Evolutionary conservation across 2,113 vertebrate species (phyloP).

Genomic region (Phyllostomus discolor): DNA sequence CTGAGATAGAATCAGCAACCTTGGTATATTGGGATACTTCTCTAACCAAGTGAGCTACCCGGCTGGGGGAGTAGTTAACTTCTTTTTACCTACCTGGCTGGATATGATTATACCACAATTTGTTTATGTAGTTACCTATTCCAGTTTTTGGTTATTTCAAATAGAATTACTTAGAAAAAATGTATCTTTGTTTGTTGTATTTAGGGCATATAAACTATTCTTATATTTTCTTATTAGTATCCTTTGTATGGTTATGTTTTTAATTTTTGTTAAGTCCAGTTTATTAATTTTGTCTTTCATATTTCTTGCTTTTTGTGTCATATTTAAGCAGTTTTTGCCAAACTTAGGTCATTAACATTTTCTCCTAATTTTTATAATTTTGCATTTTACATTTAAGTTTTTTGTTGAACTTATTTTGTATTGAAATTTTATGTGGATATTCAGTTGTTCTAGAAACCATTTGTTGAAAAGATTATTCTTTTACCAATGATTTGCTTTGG

Average conservation of each 20-base stretch:
- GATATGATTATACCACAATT: neutral
- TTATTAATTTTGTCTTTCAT: neutral
- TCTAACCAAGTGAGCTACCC: too few relatives aligned
- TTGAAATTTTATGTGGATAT: neutral
- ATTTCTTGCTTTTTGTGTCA: neutral
- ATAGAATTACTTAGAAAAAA: neutral
- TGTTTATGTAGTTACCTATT: neutral
- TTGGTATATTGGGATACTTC: too few relatives aligned
- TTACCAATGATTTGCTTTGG: neutral
- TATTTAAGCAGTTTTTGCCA: slow-evolving; percentile 5
- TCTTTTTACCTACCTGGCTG: neutral
- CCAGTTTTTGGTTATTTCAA: neutral
- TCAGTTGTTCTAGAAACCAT: neutral
- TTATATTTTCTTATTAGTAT: neutral
- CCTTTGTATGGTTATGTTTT: neutral
- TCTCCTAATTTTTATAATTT: neutral
- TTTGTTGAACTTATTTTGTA: neutral
- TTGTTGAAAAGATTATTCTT: neutral
- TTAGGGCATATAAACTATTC: neutral
- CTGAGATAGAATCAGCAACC: too few relatives aligned
- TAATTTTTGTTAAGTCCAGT: neutral
- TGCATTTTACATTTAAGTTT: neutral
- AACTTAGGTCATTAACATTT: neutral
- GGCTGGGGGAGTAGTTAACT: too few relatives aligned
- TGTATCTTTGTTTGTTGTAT: neutral